phyloP scores from a whole-genome alignment of 2,888 invertebrate genomes.

The Leucozona laternaria region DNA sequence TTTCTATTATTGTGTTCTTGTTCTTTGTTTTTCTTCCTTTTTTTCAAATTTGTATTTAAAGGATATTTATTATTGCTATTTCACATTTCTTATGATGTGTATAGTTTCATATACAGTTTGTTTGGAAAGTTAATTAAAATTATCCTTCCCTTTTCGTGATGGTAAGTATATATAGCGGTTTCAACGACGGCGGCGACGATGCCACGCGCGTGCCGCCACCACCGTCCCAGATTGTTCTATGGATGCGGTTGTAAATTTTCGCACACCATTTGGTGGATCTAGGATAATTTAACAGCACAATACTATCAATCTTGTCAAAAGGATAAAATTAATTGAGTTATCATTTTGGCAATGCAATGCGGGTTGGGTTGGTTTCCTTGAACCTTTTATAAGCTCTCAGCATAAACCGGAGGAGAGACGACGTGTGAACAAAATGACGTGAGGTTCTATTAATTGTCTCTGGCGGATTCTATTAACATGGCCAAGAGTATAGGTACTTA shows the following conservation, averaged over 20 bases:
- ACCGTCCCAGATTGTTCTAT: constrained; percentile 19
- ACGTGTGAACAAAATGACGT: constrained; percentile 66
- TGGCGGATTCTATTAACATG: constrained; percentile 29
- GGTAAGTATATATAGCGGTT: background rate
- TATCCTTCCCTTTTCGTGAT: constrained; percentile 34
- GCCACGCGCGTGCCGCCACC: too few species aligned
- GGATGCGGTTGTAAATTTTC: constrained; percentile 49
- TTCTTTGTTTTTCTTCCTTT: background rate
- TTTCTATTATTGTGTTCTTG: background rate
- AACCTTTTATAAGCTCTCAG: constrained; percentile 3
- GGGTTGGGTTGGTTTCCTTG: background rate
- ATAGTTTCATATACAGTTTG: background rate
- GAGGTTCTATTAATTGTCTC: constrained; percentile 65
- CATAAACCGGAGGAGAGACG: constrained; percentile 54
- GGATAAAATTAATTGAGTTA: constrained; percentile 70
- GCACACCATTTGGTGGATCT: constrained; percentile 51
- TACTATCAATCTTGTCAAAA: constrained; percentile 69
- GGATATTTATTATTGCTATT: constrained; percentile 45
- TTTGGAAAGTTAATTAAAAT: constrained; percentile 68
- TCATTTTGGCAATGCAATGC: constrained; percentile 45
- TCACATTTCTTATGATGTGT: constrained; percentile 3
- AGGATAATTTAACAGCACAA: constrained; percentile 27
- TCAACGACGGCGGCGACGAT: background rate
- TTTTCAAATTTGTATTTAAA: background rate
- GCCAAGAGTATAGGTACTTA: background rate